A percentile compares a stretch with the other conserved stretches of the same genome.
Evolutionary conservation across 2,113 vertebrate genomes (phyloP).

Genomic region (Pedionomus torquatus): DNA sequence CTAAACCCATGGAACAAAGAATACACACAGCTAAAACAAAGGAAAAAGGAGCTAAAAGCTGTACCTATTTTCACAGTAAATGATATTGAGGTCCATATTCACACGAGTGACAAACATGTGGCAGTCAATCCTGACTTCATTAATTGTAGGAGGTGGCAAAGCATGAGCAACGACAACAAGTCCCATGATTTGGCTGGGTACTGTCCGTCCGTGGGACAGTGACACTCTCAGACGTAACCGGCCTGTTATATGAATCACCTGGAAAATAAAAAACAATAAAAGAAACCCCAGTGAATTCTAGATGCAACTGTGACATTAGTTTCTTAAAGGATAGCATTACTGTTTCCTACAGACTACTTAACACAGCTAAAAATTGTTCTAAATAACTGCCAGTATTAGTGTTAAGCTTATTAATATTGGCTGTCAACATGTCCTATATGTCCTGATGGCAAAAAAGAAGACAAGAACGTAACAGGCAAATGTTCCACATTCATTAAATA

Average conservation of each 20-base stretch:
- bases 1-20: background rate
- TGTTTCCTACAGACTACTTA: background rate
- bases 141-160: conserved; percentile 96
- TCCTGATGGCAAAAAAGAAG: conserved; percentile 43
- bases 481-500: conserved; percentile 28
- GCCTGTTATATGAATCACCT: conserved; percentile 98
- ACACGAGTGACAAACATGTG: conserved; percentile 99
- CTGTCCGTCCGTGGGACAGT: conserved; percentile 89
- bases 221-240: conserved; percentile 93
- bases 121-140: conserved; percentile 99
- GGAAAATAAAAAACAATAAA: conserved; percentile 67
- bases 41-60: conserved; percentile 50
- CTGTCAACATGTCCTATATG: conserved; percentile 8
- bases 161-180: conserved; percentile 97
- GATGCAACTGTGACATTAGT: background rate
- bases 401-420: conserved; percentile 48
- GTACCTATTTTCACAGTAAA: conserved; percentile 99
- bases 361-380: conserved; percentile 16
- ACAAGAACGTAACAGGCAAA: conserved; percentile 42
- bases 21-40: background rate
- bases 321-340: conserved; percentile 35
- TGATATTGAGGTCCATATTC: conserved; percentile 99
- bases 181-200: conserved; percentile 96
- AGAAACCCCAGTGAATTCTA: conserved; percentile 50
- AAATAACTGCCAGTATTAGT: conserved; percentile 12